Conservation (phyloP, 2,797 vertebrate genomes). For the Tragopan temminckii region DNA sequence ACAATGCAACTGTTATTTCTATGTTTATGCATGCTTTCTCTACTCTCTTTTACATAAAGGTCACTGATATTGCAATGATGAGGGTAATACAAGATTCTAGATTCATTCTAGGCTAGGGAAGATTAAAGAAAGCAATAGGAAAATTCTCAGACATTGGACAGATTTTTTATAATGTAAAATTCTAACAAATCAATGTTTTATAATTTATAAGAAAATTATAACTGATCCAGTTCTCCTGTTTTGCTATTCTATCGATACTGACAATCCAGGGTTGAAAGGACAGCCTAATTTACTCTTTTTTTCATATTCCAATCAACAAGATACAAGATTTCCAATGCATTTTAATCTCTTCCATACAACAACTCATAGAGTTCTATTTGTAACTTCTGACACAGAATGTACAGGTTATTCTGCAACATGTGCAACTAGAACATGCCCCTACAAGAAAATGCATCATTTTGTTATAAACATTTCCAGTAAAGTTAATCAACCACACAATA, state of each 20-base stretch:
- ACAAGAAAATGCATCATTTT: background rate
- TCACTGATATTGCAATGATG: background rate
- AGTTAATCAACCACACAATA: background rate
- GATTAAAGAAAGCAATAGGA: background rate
- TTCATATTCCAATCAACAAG: background rate
- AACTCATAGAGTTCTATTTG: accelerated
- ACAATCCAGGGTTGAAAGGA: background rate
- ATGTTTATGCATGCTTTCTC: background rate
- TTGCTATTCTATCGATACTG: background rate
- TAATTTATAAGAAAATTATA: background rate
- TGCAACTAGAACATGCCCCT: background rate
- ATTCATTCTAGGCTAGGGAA: background rate
- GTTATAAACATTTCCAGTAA: background rate
- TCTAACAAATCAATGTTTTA: background rate
- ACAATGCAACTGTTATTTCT: background rate
- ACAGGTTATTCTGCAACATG: background rate
- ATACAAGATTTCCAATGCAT: background rate
- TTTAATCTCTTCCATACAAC: background rate
- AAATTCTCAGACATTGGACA: background rate
- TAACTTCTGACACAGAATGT: background rate
- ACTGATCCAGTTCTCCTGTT: background rate
- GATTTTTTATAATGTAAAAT: background rate
- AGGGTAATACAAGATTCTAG: background rate
- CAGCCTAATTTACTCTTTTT: background rate
- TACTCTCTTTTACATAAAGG: background rate